Evolutionary conservation across 1,140 invertebrate genomes (phyloP).

Genomic region (Pseudomyrmex concolor): DNA sequence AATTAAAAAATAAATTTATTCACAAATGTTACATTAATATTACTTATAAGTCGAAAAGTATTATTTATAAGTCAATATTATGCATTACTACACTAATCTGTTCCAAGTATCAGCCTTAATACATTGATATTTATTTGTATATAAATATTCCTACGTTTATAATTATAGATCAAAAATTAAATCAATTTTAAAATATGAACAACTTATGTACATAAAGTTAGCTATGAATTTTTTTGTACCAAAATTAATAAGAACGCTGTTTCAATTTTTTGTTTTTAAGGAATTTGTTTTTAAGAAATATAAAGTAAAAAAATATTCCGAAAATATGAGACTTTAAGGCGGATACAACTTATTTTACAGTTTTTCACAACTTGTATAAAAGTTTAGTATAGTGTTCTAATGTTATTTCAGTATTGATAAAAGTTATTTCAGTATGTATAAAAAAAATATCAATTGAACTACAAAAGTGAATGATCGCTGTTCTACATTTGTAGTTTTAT

Average conservation of each 20-base stretch:
- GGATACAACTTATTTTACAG: constrained; percentile 45
- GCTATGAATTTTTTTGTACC: background rate
- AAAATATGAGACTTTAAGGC: constrained; percentile 56
- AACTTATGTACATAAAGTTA: too few relatives aligned
- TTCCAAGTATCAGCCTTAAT: constrained; percentile 68
- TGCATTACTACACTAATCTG: constrained; percentile 7
- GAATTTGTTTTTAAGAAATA: too few relatives aligned
- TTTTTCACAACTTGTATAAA: background rate
- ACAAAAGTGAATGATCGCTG: constrained; percentile 77
- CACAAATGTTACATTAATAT: constrained; percentile 17
- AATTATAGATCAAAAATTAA: constrained; percentile 42
- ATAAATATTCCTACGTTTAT: constrained; percentile 57
- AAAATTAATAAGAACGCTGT: constrained; percentile 25
- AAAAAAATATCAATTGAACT: constrained; percentile 73
- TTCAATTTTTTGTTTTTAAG: constrained; percentile 29
- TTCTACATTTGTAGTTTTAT: constrained; percentile 77
- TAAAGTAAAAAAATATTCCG: constrained; percentile 26
- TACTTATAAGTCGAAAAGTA: background rate
- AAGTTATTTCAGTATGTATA: background rate
- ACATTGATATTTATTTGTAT: constrained; percentile 57
- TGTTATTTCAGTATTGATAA: background rate
- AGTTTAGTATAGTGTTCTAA: background rate
- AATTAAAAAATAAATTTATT: too few relatives aligned
- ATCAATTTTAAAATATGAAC: constrained; percentile 29
- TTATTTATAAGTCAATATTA: constrained; percentile 2